A percentile compares a stretch with the other conserved stretches of the same genome.
phyloP scores from a whole-genome alignment of 1,140 invertebrate genomes.

The Zaprionus lachaisei region DNA sequence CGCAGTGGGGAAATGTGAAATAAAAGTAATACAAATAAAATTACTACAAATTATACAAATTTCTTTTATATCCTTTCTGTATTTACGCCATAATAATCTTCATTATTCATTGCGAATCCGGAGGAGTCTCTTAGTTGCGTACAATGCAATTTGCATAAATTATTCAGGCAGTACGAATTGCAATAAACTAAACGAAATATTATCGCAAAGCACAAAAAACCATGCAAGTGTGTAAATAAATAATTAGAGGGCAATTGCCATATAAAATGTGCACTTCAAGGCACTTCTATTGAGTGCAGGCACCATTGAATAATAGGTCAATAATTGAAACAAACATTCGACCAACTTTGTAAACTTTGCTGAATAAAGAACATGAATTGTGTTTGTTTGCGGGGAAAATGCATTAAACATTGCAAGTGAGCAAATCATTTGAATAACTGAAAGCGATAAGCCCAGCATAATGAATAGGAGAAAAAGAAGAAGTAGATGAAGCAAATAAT shows the following conservation, averaged over 20 bases:
- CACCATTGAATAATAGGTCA: conserved; percentile 18
- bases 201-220: conserved; percentile 23
- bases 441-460: conserved; percentile 19
- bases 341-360: neutral
- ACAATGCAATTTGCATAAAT: conserved; percentile 41
- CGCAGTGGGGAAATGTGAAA: neutral
- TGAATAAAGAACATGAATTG: conserved; percentile 57
- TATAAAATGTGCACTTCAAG: conserved; percentile 45
- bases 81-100: conserved; percentile 1
- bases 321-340: conserved; percentile 54
- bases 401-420: conserved; percentile 59
- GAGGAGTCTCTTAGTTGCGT: neutral
- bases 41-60: neutral
- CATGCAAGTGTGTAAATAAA: conserved; percentile 36
- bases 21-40: neutral
- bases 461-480: conserved; percentile 1
- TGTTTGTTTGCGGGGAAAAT: conserved; percentile 54
- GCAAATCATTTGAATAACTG: conserved; percentile 76
- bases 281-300: conserved; percentile 11
- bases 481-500: conserved; percentile 30
- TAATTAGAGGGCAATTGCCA: conserved; percentile 22
- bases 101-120: neutral
- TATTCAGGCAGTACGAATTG: conserved; percentile 27
- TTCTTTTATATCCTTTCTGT: neutral
- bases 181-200: conserved; percentile 61